These are phyloP conservation scores for Thera obeliscata DNA, from an alignment of 2,888 invertebrate species.

Conservation along the genomic window DNA sequence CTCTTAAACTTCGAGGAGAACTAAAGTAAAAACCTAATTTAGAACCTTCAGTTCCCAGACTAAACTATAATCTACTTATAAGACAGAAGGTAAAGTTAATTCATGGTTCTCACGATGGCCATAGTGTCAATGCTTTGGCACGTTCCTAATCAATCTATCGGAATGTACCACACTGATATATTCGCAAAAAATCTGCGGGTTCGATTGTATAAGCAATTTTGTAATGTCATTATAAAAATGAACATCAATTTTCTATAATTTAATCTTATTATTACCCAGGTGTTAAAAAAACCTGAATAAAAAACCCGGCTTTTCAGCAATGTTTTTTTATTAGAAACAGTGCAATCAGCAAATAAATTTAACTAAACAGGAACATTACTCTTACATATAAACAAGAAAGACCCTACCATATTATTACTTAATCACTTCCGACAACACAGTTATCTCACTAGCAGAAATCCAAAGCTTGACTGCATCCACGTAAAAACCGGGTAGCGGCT, in stretches of 20 bases:
- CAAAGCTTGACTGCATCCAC: constrained; percentile 34
- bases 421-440: constrained; percentile 38
- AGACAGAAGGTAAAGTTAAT: no score
- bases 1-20: no score
- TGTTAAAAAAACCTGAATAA: background rate
- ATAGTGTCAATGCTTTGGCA: no score
- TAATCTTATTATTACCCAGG: background rate
- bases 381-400: constrained; percentile 28
- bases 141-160: no score
- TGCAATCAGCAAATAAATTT: background rate
- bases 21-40: no score
- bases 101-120: no score
- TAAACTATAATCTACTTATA: no score
- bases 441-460: constrained; percentile 48
- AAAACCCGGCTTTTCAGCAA: background rate
- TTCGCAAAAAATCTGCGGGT: no score
- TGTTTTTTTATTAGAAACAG: background rate
- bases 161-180: no score
- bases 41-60: no score
- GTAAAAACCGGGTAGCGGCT: constrained; percentile 11
- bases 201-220: no score
- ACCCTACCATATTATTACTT: constrained; percentile 23
- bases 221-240: no score
- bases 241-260: background rate
- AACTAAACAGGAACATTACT: constrained; percentile 24